phyloP scores from a whole-genome alignment of 2,888 invertebrate genomes.

The Myopa testacea region DNA sequence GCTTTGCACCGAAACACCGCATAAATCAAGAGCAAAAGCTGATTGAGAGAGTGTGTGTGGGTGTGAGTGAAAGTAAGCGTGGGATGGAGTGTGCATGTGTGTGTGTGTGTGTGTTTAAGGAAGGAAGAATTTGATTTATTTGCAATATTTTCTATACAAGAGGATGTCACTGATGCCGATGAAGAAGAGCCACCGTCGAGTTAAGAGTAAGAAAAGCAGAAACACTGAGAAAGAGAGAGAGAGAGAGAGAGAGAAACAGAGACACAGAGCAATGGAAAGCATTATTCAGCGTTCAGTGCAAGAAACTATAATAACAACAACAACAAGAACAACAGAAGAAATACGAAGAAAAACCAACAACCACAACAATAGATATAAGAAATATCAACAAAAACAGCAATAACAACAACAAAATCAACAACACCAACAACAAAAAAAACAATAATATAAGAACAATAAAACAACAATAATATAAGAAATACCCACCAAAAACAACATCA shows the following conservation, averaged over 20 bases:
- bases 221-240: constrained; percentile 1
- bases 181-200: constrained; percentile 41
- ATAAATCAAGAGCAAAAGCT: constrained; percentile 63
- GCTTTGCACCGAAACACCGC: constrained; percentile 41
- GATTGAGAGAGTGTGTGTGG: constrained; percentile 47
- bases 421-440: not conserved
- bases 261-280: too few relatives aligned
- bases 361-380: not conserved
- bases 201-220: constrained; percentile 38
- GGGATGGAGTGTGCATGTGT: constrained; percentile 19
- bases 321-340: too few relatives aligned
- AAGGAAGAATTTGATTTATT: constrained; percentile 30
- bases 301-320: too few relatives aligned
- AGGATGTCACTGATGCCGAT: constrained; percentile 35
- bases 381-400: not conserved
- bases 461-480: too few relatives aligned
- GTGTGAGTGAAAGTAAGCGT: constrained; percentile 2
- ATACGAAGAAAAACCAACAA: not conserved
- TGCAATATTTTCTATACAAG: constrained; percentile 32
- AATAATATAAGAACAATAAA: too few relatives aligned
- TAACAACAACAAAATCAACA: constrained; percentile 16
- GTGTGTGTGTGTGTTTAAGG: constrained; percentile 7
- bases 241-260: not conserved
- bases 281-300: too few relatives aligned
- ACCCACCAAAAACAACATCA: too few relatives aligned